Percentiles rank a stretch among this genome's conserved stretches.
Evolutionary conservation across 2,888 invertebrate genomes (phyloP).

Genomic region (Atrina japonica): DNA sequence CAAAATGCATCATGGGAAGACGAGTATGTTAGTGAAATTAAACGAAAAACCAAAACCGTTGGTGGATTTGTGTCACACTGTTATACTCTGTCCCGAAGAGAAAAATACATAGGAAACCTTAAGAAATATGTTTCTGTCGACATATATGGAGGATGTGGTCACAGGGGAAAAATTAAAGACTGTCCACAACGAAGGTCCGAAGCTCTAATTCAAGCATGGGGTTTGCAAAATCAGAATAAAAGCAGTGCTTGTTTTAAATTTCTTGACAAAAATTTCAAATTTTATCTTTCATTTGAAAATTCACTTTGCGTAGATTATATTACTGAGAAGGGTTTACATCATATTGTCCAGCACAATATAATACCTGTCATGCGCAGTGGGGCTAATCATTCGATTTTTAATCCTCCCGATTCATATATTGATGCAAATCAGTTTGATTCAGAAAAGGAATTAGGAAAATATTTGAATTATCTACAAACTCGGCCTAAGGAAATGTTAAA

Average conservation of each 20-base stretch:
- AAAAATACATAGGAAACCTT: conserved; percentile 42
- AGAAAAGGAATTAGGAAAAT: conserved; percentile 31
- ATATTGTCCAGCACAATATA: conserved; percentile 42
- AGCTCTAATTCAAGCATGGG: conserved; percentile 20
- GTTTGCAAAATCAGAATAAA: background rate
- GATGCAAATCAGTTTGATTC: conserved; percentile 44
- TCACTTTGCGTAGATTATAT: conserved; percentile 52
- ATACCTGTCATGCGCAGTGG: conserved; percentile 48
- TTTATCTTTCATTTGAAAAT: conserved; percentile 60
- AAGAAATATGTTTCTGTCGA: conserved; percentile 43
- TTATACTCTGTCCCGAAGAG: conserved; percentile 41
- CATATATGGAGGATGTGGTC: conserved; percentile 46
- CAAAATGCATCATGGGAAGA: background rate
- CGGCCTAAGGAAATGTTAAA: conserved; percentile 23
- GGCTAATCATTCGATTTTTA: conserved; percentile 32
- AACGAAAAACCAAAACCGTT: conserved; percentile 37
- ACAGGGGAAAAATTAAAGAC: conserved; percentile 11
- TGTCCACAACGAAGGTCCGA: conserved; percentile 37
- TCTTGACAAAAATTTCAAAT: conserved; percentile 42
- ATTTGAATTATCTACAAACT: conserved; percentile 30
- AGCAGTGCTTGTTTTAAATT: conserved; percentile 33
- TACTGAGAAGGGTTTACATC: conserved; percentile 51
- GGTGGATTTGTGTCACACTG: conserved; percentile 53
- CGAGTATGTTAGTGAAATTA: background rate
- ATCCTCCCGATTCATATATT: conserved; percentile 48